Conservation (phyloP, 2,797 vertebrate species). For the Salmo trutta region DNA sequence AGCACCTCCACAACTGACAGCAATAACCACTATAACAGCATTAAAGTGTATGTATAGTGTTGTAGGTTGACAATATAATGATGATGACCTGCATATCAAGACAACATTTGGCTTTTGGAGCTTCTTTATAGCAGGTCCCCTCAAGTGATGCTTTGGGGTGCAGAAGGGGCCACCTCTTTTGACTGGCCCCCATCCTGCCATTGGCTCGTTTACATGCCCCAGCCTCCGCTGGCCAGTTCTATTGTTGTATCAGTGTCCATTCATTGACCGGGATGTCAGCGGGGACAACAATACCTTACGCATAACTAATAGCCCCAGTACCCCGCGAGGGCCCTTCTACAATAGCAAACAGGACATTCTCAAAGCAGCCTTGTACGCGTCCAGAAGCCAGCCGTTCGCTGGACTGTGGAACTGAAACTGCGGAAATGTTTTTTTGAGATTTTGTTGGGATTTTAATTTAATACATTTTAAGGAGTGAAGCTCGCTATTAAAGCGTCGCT, state of each 20-base stretch:
- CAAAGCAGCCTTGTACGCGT: conserved; percentile 29
- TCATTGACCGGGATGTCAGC: conserved; percentile 35
- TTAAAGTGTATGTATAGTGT: not conserved
- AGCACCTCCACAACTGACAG: not conserved
- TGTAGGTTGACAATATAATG: not conserved
- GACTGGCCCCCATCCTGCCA: conserved; percentile 3
- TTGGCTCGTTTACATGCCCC: conserved; percentile 7
- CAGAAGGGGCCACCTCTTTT: conserved; percentile 20
- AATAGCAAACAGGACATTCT: conserved; percentile 25
- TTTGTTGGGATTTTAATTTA: not conserved
- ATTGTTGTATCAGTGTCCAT: conserved; percentile 35
- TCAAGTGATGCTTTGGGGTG: not conserved
- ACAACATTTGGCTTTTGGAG: not conserved
- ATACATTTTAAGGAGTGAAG: conserved; percentile 6
- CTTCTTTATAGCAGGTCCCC: not conserved
- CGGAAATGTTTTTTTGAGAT: conserved; percentile 25
- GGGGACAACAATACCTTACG: conserved; percentile 38
- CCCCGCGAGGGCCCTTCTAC: conserved; percentile 25
- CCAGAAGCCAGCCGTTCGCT: conserved; percentile 18
- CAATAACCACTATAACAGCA: not conserved
- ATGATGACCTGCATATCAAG: not conserved
- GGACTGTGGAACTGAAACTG: conserved; percentile 12
- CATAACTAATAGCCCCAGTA: conserved; percentile 27
- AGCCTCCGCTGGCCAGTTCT: conserved; percentile 1
- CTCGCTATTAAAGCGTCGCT: not conserved